A percentile compares a stretch with the other conserved stretches of the same genome.
Conservation (phyloP, 64 coral and sea anemone genomes). For the Acropora yongei region DNA sequence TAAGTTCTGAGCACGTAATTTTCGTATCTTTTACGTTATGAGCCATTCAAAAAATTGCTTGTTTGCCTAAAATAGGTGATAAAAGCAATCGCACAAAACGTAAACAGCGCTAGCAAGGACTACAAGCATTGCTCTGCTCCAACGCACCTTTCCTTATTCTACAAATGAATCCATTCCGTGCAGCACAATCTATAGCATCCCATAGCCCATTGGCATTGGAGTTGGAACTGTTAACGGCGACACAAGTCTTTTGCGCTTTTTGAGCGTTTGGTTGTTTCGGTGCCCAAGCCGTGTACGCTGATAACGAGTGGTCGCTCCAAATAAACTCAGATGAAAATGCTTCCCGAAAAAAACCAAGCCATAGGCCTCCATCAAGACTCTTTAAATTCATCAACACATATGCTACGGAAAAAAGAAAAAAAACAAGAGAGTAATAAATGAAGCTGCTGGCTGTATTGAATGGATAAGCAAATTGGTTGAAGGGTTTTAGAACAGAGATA, state of each 20-base stretch:
- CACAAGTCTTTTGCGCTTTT: conserved; percentile 46
- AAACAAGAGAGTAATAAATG: background rate
- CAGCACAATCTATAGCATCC: conserved; percentile 67
- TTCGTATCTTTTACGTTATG: too few species aligned
- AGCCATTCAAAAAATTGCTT: too few species aligned
- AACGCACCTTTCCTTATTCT: conserved; percentile 80
- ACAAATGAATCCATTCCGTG: conserved; percentile 77
- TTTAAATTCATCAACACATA: conserved; percentile 65
- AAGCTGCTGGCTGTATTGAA: background rate
- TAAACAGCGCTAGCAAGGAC: too few species aligned
- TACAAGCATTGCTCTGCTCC: background rate
- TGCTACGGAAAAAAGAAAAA: conserved; percentile 37
- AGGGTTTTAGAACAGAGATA: too few species aligned
- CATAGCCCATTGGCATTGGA: conserved; percentile 66
- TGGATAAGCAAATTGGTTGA: too few species aligned
- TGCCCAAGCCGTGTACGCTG: conserved; percentile 77
- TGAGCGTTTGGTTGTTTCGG: conserved; percentile 51
- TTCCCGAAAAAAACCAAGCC: conserved; percentile 76
- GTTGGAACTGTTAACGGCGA: conserved; percentile 55
- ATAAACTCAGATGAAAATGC: conserved; percentile 31
- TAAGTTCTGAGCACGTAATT: too few species aligned
- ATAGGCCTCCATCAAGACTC: conserved; percentile 72
- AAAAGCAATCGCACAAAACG: too few species aligned
- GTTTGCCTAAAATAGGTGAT: too few species aligned
- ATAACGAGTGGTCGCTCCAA: conserved; percentile 78